Base-by-base conservation (phyloP, 2,797 vertebrate genomes). In the Sphaeramia orbicularis region DNA sequence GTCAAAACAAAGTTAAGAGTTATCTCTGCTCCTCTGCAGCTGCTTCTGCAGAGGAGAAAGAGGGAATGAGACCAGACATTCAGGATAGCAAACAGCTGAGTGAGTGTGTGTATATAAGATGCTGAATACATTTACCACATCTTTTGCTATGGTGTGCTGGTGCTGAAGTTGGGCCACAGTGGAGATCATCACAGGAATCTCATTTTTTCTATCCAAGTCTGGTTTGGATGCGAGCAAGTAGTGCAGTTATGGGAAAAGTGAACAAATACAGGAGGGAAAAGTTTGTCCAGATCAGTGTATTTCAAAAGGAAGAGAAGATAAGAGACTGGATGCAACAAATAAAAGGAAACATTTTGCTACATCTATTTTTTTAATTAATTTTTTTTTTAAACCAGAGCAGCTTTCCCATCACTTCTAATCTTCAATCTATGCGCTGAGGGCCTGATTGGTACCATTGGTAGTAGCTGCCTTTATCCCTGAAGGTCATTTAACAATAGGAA, bases 1-100 rank as follows among this genome's bases (percentile, higher is more conserved):
- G 94, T 95, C 94, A 95, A 95, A 95, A 95, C 94, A 95, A 94
- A 95, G 94, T 95, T 95, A 93, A 93, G 93, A 95, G 92, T 94
- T 94, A 94, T 95, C 94, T 94, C 91, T 90, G 72, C 84, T 90
- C 86, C 81, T 88, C 86, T 62, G 76, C 91, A 91, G 91, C 89
- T 92, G 90, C 87, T 90, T 88, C 85, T 80, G 84, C 81, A 71
- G 64, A 86, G 70, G 76, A 64, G 62, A 62, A 57, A 65, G 74
- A 80, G 60, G 65, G 70, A 84, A 76, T 13, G 79, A 62, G 77
- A 80, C 80, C 85, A 86, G 77, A 77, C 74, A 52, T 62, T 45
- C 35, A 9, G 70, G 74, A 67, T 40, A 53, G 78, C 64, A 81
- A 74, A 85, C 85, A 85, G 78, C 74, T 82, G 76, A 76, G 71